phyloP scores from a whole-genome alignment of 1,140 invertebrate species.

The Homarus americanus region DNA sequence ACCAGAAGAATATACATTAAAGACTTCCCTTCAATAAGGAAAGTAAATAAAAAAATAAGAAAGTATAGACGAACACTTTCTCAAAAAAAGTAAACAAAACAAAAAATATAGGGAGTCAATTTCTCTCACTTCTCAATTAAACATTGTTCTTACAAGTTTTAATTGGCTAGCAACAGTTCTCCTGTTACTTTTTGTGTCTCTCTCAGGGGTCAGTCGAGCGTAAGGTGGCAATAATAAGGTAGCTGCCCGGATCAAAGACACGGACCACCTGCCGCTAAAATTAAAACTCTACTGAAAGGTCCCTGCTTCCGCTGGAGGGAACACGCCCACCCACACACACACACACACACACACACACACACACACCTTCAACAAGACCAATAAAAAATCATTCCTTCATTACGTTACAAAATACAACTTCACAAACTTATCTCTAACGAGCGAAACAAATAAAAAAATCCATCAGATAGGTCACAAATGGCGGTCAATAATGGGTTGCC shows the following conservation, averaged over 20 bases:
- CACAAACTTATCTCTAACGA: too few relatives aligned
- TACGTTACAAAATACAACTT: too few relatives aligned
- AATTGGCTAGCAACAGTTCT: conserved; percentile 16
- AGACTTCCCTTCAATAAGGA: too few relatives aligned
- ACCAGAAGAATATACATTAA: too few relatives aligned
- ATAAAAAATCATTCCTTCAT: too few relatives aligned
- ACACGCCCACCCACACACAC: not conserved
- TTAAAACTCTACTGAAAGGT: not conserved
- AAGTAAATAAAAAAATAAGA: too few relatives aligned
- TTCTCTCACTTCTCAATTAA: conserved; percentile 14
- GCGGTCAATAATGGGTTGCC: too few relatives aligned
- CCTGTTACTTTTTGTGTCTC: too few relatives aligned
- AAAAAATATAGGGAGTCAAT: not conserved
- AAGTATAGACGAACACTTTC: too few relatives aligned
- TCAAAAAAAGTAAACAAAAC: not conserved
- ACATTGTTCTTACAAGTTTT: conserved; percentile 25
- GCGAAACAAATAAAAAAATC: too few relatives aligned
- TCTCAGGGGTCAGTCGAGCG: not conserved
- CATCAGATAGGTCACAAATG: too few relatives aligned
- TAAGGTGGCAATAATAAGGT: not conserved
- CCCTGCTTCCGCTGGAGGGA: not conserved
- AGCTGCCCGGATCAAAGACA: not conserved
- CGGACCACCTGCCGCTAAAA: too few relatives aligned
- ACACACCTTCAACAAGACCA: not conserved
- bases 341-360: conserved; percentile 24